Evolutionary conservation across 2,113 vertebrate species (phyloP).

Genomic region (Ptilorrhoa leucosticta): DNA sequence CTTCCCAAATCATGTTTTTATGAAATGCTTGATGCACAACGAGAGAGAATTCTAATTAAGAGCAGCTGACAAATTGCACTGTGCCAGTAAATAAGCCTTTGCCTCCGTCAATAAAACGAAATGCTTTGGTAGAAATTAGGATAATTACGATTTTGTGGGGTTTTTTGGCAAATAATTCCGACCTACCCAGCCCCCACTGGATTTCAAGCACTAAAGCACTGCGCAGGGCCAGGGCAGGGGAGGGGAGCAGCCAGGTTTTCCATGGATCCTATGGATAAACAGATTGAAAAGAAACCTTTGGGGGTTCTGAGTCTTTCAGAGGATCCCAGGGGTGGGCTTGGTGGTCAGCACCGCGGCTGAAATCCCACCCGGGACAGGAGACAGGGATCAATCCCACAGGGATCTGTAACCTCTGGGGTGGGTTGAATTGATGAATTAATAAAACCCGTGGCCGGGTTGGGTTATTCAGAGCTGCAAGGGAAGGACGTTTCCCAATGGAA

Average conservation of each 20-base stretch:
- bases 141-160: not conserved
- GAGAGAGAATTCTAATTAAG: not conserved
- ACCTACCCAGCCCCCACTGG: not conserved
- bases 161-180: not conserved
- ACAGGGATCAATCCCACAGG: rapidly evolving
- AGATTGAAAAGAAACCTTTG: not conserved
- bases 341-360: not conserved
- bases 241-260: not conserved
- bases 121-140: not conserved
- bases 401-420: not conserved
- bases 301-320: not conserved
- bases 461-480: not conserved
- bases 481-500: not conserved
- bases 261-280: rapidly evolving
- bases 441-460: not conserved
- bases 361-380: not conserved
- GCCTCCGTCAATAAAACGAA: not conserved
- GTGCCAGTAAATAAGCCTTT: not conserved
- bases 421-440: not conserved
- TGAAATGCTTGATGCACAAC: not conserved
- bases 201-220: not conserved
- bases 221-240: not conserved
- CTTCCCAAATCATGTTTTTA: not conserved
- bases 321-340: not conserved
- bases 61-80: constrained; percentile 27